Evolutionary conservation across 2,113 vertebrate species (phyloP).

Genomic region (Pholis gunnellus): DNA sequence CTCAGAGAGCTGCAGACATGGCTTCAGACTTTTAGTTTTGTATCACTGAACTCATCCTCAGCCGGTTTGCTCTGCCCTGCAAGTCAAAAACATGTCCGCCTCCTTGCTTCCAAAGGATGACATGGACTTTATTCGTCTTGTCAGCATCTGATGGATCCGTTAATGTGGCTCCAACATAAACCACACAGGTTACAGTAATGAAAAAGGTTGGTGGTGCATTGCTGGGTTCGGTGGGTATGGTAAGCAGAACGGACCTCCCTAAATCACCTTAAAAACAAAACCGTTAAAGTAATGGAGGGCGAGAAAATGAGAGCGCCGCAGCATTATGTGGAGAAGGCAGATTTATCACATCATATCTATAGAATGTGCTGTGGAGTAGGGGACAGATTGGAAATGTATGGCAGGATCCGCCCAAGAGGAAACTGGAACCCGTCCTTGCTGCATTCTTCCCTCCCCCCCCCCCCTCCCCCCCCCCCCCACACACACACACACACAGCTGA

Average conservation of each 20-base stretch:
- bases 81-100: too few species aligned
- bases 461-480: constrained; percentile 16
- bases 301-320: neutral
- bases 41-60: too few species aligned
- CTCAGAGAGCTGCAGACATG: neutral
- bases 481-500: constrained; percentile 19
- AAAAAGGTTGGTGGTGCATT: neutral
- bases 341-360: neutral
- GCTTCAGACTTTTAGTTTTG: too few species aligned
- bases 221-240: neutral
- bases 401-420: neutral
- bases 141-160: neutral
- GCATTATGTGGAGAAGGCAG: neutral
- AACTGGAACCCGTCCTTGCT: neutral
- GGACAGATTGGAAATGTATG: neutral
- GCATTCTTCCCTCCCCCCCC: neutral
- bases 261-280: neutral
- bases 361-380: neutral
- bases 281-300: constrained; percentile 1
- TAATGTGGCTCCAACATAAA: neutral
- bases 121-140: too few species aligned
- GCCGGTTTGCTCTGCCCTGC: too few species aligned
- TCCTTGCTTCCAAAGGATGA: too few species aligned
- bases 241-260: neutral
- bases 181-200: too few species aligned